These are phyloP conservation scores for Heloderma charlesbogerti DNA, from an alignment of 2,113 vertebrate genomes.

Conservation along the genomic window DNA sequence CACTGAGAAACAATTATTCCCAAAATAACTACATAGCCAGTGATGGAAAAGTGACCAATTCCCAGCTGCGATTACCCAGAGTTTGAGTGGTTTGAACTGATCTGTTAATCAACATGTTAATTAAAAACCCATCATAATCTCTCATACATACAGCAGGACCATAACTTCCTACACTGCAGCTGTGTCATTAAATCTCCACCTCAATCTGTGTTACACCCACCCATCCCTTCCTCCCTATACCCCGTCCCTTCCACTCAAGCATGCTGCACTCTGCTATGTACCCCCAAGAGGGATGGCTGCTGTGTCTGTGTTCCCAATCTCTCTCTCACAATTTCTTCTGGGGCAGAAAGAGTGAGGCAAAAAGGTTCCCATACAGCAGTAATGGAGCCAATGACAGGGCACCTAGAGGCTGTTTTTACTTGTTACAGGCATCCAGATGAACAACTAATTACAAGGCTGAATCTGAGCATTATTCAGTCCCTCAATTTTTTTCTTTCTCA, in stretches of 20 bases:
- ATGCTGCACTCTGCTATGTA: not conserved
- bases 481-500: not conserved
- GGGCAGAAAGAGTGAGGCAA: not conserved
- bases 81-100: fast-evolving
- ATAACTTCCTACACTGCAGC: not conserved
- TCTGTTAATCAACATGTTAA: not conserved
- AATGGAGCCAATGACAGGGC: constrained; percentile 1
- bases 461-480: not conserved
- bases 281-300: not conserved
- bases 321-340: not conserved
- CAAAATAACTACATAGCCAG: not conserved
- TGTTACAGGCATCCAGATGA: not conserved
- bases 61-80: fast-evolving
- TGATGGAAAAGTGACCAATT: not conserved
- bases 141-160: not conserved
- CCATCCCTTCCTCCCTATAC: not conserved
- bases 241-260: too few species aligned
- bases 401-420: not conserved
- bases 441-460: not conserved
- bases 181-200: not conserved
- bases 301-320: not conserved
- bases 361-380: not conserved
- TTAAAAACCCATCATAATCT: not conserved
- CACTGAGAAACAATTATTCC: not conserved
- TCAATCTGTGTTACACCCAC: not conserved